Conservation (phyloP, 2,888 invertebrate species). For the Diaprepes abbreviatus region DNA sequence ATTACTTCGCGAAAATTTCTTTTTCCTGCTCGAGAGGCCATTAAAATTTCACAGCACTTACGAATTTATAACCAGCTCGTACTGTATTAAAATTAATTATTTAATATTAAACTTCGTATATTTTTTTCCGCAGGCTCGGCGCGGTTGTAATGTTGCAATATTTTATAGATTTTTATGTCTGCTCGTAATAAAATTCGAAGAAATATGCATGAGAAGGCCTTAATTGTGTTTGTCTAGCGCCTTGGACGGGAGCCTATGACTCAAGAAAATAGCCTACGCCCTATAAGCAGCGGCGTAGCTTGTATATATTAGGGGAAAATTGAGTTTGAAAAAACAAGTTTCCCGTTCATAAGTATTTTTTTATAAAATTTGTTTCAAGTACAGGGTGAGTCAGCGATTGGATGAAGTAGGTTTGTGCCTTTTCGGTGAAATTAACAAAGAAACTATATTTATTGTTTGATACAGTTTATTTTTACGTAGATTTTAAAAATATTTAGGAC, state of each 20-base stretch:
- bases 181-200: slow-evolving; percentile 61
- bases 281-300: neutral
- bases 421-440: too few species aligned
- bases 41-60: slow-evolving; percentile 66
- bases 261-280: slow-evolving; percentile 11
- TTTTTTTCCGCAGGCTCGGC: slow-evolving; percentile 67
- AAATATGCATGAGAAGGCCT: slow-evolving; percentile 60
- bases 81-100: slow-evolving; percentile 74
- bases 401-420: too few species aligned
- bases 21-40: slow-evolving; percentile 50
- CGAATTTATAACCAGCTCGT: slow-evolving; percentile 66
- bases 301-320: too few species aligned
- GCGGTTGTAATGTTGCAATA: slow-evolving; percentile 57
- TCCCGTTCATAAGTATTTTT: too few species aligned
- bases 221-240: slow-evolving; percentile 59
- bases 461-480: too few species aligned
- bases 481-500: too few species aligned
- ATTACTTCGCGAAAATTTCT: slow-evolving; percentile 62
- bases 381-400: too few species aligned
- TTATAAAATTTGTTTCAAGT: too few species aligned
- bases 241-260: slow-evolving; percentile 17
- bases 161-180: slow-evolving; percentile 59
- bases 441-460: too few species aligned
- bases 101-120: slow-evolving; percentile 72
- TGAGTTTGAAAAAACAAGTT: too few species aligned